Evolutionary conservation across 2,797 vertebrate genomes (phyloP), one percentile per base, ranked within the genome.

Genomic region (Vireo griseus): DNA sequence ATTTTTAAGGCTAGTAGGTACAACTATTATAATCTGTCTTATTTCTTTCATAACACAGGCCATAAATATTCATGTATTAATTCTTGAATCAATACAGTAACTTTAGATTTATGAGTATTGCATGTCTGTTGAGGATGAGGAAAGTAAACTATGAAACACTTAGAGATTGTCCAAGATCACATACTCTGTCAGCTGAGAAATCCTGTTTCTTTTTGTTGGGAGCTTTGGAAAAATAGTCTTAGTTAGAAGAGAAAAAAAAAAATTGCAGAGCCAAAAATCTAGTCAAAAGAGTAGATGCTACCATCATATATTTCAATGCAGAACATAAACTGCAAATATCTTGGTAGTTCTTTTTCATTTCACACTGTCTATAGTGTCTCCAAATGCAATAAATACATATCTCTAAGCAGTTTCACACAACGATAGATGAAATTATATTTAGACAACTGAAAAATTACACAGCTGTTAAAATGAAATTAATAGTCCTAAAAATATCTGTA

Each of bases 381-480:
- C 39, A 82, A 16, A 35, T 62, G 33, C 21, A 85, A 67, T 51
- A 91, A 83, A 47, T 69, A 14, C 3, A 39, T 92, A 80, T 88
- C 17, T 92, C 24, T 88, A 91, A 95, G 44, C 40, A 81, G 61
- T n/a, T 93, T 93, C 59, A 66, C 24, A 22, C n/a, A 91, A 15
- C 44, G 95, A 16, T 11, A 67, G 87, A 81, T 79, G 39, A 91
- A 90, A 88, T 85, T 85, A 40, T 65, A 61, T 80, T 92, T 87
- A 90, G 44, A 81, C 69, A 93, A 90, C 75, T 82, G 52, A 47
- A 67, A 91, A 92, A 93, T 85, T 73, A 55, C 52, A 81, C 59
- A 88, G 55, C 47, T 77, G 24, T 91, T 95, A 90, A 94, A 94
- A 81, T 76, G 13, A 66, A 96, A 62, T 80, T 57, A 88, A 25